Base-by-base conservation (phyloP, 2,797 vertebrate species). In the Ctenopoma multispine region DNA sequence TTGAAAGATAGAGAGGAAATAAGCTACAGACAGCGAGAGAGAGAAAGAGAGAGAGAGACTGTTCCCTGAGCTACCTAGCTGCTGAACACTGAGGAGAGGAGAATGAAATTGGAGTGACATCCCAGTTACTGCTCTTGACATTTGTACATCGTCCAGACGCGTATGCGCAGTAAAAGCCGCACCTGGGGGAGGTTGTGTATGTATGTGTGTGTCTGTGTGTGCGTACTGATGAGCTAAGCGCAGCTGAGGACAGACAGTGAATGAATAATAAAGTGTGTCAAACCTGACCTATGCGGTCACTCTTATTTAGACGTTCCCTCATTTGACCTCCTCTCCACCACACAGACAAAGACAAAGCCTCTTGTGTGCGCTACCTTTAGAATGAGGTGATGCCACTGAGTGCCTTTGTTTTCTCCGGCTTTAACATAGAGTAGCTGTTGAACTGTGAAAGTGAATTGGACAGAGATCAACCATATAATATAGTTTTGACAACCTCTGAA, bases 201-300 rank as follows among this genome's bases (percentile, higher is more conserved):
- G 48, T 57, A 36, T 60, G 27, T 55, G 31, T 56, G 51, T 67
- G 75, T 59, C 46, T 59, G 72, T 79, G 55, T 72, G 63, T 43
- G 46, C 75, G 74, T 69, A 47, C 60, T 80, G 89, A 90, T 91
- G 88, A 91, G 86, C 81, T 78, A 84, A 91, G 83, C 83, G 38
- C 86, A 91, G 81, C 87, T 88, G 84, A 89, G 88, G 84, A 91
- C 84, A 84, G 84, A 75, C 81, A 85, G 70, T 82, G 81, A 92
- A 90, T 90, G 86, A 92, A 93, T 90, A 92, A 92, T 91, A 89
- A 91, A 87, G 86, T 88, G 89, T 91, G 87, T 91, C 84, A 91
- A 90, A 90, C 65, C 79, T 92, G 91, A 93, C 90, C 86, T 92
- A 86, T 90, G 90, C 31, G 84, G 83, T 93, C 87, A 92, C 82